Evolutionary conservation across 2,797 vertebrate species (phyloP), one percentile per base, ranked within the genome.

Genomic region (Eupleurogrammus muticus): DNA sequence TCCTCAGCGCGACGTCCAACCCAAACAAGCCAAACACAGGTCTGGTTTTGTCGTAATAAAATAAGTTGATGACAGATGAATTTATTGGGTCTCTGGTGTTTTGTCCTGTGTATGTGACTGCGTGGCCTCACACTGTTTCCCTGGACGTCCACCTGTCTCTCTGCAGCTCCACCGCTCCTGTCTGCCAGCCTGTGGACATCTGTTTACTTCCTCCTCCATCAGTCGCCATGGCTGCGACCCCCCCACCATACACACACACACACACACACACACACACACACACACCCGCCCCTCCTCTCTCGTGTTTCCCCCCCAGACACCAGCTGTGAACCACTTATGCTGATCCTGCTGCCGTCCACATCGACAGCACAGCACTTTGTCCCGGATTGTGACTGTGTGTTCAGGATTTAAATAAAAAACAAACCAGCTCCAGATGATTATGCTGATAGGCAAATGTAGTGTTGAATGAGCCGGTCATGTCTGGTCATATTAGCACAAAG

Each of bases 181-280:
- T 75, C 84, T 89, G 90, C 89, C 90, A 92, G 91, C 89, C 88
- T 91, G 92, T 87, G 85, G 90, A 92, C 92, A 92, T 92, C 91
- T 93, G 92, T 92, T 92, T 92, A 90, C 90, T 87, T 92, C 89
- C 87, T 92, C 75, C 80, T 88, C 77, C 80, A 87, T 82, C 90
- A 75, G 90, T 93, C 68, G 79, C 75, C 90, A 93, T 92, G 89
- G 86, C 73, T 79, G 75, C 61, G 63, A 36, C 80, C 81, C 67
- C 71, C 58, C 58, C 72, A 58, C 44, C 42, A 13, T 17, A 77
- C 1, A 74, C 48, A n/a, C n/a, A n/a, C n/a, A n/a, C n/a, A n/a
- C n/a, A n/a, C n/a, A n/a, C n/a, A n/a, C n/a, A n/a, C n/a, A n/a
- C n/a, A n/a, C n/a, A n/a, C n/a, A n/a, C n/a, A n/a, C n/a, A n/a